Conservation (phyloP, 53 echinoderm and acorn worm species). For the Actinopyga echinites region DNA sequence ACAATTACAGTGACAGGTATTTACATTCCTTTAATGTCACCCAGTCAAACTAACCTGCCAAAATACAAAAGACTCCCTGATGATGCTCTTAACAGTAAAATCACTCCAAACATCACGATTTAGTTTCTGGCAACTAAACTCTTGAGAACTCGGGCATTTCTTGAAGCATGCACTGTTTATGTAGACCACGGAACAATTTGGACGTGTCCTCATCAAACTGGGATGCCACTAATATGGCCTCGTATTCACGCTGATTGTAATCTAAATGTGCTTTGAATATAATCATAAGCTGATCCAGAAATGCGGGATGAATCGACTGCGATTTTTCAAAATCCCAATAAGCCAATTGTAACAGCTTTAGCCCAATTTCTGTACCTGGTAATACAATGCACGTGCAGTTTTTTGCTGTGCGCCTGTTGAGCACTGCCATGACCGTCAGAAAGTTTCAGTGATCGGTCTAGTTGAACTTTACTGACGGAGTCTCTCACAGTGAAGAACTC, state of each 20-base stretch:
- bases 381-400: too few species aligned
- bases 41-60: constrained; percentile 77
- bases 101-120: constrained; percentile 98
- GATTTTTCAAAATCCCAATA: neutral
- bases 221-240: neutral
- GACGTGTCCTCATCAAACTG: neutral
- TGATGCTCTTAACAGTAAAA: constrained; percentile 80
- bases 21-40: too few species aligned
- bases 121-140: constrained; percentile 94
- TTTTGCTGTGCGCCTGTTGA: too few species aligned
- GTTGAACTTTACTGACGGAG: too few species aligned
- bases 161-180: too few species aligned
- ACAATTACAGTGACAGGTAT: too few species aligned
- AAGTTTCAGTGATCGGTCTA: too few species aligned
- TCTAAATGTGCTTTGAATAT: too few species aligned
- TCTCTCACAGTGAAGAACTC: too few species aligned
- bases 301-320: neutral
- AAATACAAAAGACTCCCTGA: constrained; percentile 88
- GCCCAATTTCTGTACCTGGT: neutral
- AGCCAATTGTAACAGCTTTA: neutral
- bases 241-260: neutral
- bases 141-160: constrained; percentile 88
- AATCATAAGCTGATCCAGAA: too few species aligned
- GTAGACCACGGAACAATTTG: neutral
- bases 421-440: too few species aligned